Percentiles rank a stretch among this genome's conserved stretches.
Evolutionary conservation across 2,888 invertebrate species (phyloP).

Genomic region (Diarsia mendica): DNA sequence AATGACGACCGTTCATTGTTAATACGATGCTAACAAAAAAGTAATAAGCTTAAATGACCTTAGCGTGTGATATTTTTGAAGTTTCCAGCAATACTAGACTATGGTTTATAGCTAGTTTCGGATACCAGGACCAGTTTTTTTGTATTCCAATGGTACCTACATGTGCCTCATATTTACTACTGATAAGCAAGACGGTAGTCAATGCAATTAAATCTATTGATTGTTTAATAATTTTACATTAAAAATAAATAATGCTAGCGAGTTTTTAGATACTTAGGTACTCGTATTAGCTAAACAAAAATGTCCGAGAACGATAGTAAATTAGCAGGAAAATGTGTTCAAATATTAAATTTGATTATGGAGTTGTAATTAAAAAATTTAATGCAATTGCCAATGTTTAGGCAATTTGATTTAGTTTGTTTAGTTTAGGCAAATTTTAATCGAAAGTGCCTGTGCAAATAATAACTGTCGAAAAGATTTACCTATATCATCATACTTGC

Average conservation of each 20-base stretch:
- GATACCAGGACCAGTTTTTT: constrained; percentile 1
- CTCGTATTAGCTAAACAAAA: neutral
- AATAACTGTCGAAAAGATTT: neutral
- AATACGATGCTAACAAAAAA: constrained; percentile 59
- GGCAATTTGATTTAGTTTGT: neutral
- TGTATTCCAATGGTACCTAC: neutral
- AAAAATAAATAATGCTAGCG: neutral
- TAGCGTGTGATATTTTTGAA: constrained; percentile 58
- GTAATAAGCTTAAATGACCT: constrained; percentile 57
- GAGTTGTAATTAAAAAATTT: neutral
- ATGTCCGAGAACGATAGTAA: neutral
- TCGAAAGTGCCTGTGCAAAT: neutral
- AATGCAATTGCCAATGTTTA: neutral
- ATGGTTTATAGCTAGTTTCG: constrained; percentile 31
- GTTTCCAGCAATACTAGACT: constrained; percentile 29
- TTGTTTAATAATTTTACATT: neutral
- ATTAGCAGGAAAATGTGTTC: neutral
- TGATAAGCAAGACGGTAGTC: constrained; percentile 1
- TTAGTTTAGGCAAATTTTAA: no score
- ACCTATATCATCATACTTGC: neutral
- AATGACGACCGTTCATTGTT: constrained; percentile 62
- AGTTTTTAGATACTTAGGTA: neutral
- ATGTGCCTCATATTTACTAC: neutral
- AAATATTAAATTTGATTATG: neutral
- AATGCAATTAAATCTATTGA: neutral